Evolutionary conservation across 2,888 invertebrate genomes (phyloP), one percentile per base, ranked within the genome.

Genomic region (Rhogogaster chlorosoma): DNA sequence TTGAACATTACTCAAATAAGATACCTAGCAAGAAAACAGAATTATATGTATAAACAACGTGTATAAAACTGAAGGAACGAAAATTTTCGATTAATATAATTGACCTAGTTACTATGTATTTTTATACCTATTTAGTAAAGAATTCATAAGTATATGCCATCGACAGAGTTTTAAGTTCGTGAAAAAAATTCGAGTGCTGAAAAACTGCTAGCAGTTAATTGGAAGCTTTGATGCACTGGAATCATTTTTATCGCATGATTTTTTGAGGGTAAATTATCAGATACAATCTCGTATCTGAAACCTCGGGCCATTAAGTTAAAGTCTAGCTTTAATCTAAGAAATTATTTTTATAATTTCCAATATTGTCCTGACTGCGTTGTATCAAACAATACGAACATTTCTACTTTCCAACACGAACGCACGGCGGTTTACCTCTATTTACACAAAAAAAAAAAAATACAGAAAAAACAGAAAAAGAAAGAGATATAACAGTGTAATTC

Each of bases 401-500:
- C 38, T 18, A 42, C 22, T 15, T 73, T 6, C 22, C 26, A 73
- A 29, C 18, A 49, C 26, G 53, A 53, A 49, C 45, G 36, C 32
- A 42, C 9, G 32, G 73, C 42, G 26, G 36, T 49, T 49, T 38
- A 49, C 49, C 18, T 49, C 77, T 32, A 80, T 61, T 61, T 80
- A 80, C 78, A 80, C 78, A 80, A 80, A 1, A 49, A 61, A 32
- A 61, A 29, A 77, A 57, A 78, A n/a, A n/a, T n/a, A n/a, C n/a
- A n/a, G n/a, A n/a, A n/a, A n/a, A n/a, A n/a, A n/a, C n/a, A 1
- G 29, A 61, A 32, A 61, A 29, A 77, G 36, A 78, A 38, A 61
- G 15, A 53, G 61, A 80, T 61, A 80, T 57, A 61, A 77, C 77
- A 77, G 53, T 38, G 77, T 49, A 77, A 75, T 78, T 86, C 22